Conservation (phyloP, 1,140 invertebrate species). For the Bombyx mandarina region DNA sequence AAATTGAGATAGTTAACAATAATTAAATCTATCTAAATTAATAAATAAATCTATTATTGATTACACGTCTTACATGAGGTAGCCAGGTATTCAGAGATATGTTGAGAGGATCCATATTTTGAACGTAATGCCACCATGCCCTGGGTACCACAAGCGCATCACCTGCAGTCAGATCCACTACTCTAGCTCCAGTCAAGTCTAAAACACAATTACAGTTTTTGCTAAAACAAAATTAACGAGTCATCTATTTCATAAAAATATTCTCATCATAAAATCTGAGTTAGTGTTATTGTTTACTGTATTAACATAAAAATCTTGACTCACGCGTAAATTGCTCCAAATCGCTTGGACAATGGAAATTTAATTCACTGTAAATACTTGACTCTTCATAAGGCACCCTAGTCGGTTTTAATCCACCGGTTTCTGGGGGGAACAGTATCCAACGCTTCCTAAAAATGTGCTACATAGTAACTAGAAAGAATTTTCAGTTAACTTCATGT, state of each 20-base stretch:
- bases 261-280: no score
- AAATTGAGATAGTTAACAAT: not conserved
- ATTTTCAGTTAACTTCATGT: no score
- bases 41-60: conserved; percentile 11
- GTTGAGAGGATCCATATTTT: conserved; percentile 79
- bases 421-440: conserved; percentile 90
- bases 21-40: conserved; percentile 5
- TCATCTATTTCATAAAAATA: not conserved
- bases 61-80: conserved; percentile 72
- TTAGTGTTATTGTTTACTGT: no score
- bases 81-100: conserved; percentile 93
- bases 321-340: conserved; percentile 54
- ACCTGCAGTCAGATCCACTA: conserved; percentile 81
- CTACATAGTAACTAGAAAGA: no score
- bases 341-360: conserved; percentile 78
- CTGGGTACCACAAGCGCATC: conserved; percentile 91
- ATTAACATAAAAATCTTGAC: not conserved
- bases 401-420: conserved; percentile 81
- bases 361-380: conserved; percentile 91
- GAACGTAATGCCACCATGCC: conserved; percentile 98
- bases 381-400: conserved; percentile 97
- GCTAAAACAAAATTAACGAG: not conserved
- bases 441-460: conserved; percentile 84
- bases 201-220: not conserved
- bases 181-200: conserved; percentile 59